phyloP scores from a whole-genome alignment of 23 tunicate genomes.

The Styela plicata region DNA sequence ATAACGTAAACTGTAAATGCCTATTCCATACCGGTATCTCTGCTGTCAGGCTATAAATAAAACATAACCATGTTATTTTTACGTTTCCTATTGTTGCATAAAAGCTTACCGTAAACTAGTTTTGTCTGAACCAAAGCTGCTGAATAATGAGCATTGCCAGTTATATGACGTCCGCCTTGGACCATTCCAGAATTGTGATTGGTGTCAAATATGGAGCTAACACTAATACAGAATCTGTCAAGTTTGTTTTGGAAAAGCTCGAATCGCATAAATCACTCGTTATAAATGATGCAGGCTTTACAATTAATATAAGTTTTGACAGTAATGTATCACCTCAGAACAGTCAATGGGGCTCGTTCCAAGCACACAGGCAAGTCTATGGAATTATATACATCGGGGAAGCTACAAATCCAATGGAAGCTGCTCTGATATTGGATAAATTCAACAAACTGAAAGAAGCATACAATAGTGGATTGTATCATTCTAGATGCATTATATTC shows the following conservation, averaged over 20 bases:
- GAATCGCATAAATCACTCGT: constrained; percentile 30
- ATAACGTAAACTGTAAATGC: too few species aligned
- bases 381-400: constrained; percentile 70
- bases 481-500: constrained; percentile 84
- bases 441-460: constrained; percentile 63
- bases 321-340: constrained; percentile 42
- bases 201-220: constrained; percentile 49
- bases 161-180: constrained; percentile 35
- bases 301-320: constrained; percentile 58
- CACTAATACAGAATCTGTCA: constrained; percentile 33
- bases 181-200: constrained; percentile 71
- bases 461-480: constrained; percentile 40
- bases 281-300: constrained; percentile 78
- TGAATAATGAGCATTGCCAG: constrained; percentile 35
- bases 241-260: constrained; percentile 32
- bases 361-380: constrained; percentile 68
- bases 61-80: too few species aligned
- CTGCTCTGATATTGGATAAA: constrained; percentile 59
- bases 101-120: too few species aligned
- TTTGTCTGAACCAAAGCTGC: too few species aligned
- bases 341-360: constrained; percentile 82
- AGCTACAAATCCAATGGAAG: constrained; percentile 78
- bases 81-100: too few species aligned
- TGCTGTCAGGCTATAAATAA: too few species aligned
- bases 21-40: too few species aligned